A percentile compares a stretch with the other conserved stretches of the same genome.
Conservation (phyloP, 2,113 vertebrate species). For the Nettapus auritus region DNA sequence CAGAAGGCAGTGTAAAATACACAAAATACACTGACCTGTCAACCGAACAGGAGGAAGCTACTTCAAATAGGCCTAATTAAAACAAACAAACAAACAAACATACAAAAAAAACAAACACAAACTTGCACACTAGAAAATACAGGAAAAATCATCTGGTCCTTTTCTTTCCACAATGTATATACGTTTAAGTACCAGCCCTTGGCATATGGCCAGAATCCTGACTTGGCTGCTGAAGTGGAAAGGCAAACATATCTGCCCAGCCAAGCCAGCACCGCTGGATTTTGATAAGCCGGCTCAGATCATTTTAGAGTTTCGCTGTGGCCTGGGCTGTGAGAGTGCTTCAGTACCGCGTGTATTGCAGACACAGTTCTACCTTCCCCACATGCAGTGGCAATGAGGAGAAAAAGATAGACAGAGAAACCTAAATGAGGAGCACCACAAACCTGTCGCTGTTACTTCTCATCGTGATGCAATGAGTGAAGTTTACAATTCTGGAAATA, state of each 20-base stretch:
- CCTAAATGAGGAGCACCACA: background rate
- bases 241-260: constrained; percentile 5
- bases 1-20: background rate
- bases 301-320: background rate
- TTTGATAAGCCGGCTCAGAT: background rate
- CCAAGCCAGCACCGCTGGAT: background rate
- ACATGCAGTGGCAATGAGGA: background rate
- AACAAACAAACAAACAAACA: background rate
- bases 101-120: background rate
- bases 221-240: background rate
- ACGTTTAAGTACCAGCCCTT: background rate
- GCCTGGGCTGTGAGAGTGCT: background rate
- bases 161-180: background rate
- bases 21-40: background rate
- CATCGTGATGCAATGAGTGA: background rate
- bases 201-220: background rate
- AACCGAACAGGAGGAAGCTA: constrained; percentile 17
- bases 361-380: background rate
- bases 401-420: background rate
- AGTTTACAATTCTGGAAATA: background rate
- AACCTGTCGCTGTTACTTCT: background rate
- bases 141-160: background rate
- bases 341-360: background rate
- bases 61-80: constrained; percentile 7
- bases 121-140: background rate